A percentile compares a stretch with the other conserved stretches of the same genome.
phyloP scores from a whole-genome alignment of 2,888 invertebrate genomes.

The Yponomeuta evonymella region DNA sequence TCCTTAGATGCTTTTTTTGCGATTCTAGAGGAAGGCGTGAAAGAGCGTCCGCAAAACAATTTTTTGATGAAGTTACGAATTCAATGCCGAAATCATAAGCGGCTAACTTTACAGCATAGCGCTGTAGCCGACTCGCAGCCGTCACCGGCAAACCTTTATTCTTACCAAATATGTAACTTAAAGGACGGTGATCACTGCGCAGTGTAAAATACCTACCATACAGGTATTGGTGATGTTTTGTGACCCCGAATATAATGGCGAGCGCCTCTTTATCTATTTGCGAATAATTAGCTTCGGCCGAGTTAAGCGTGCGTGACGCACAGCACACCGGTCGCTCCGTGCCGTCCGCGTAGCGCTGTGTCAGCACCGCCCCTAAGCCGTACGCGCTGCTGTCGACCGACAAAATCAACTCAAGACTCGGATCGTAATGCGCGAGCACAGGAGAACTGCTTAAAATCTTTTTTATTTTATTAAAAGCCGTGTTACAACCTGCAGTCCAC shows the following conservation, averaged over 20 bases:
- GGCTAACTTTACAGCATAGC: conserved; percentile 11
- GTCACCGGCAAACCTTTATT: conserved; percentile 14
- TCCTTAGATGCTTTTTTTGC: not conserved
- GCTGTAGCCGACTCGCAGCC: conserved; percentile 13
- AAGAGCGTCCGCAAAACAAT: conserved; percentile 13
- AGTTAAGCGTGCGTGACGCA: conserved; percentile 14
- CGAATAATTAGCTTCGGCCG: not conserved
- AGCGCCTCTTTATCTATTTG: conserved; percentile 23
- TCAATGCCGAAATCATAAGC: conserved; percentile 14
- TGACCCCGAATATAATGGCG: conserved; percentile 26
- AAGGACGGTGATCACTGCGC: conserved; percentile 9
- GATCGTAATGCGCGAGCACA: conserved; percentile 22
- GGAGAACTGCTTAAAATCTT: conserved; percentile 7
- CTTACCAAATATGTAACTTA: conserved; percentile 14
- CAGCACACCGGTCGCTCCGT: conserved; percentile 17
- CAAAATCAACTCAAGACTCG: conserved; percentile 21
- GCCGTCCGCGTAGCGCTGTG: conserved; percentile 23
- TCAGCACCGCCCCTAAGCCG: conserved; percentile 20
- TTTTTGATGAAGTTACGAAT: not conserved
- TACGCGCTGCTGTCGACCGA: conserved; percentile 25
- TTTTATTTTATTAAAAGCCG: conserved; percentile 20
- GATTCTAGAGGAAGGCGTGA: conserved; percentile 11
- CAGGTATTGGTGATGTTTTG: conserved; percentile 26
- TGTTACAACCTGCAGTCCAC: conserved; percentile 15
- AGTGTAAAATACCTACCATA: conserved; percentile 8